These are phyloP conservation scores for Fratercula arctica DNA, from an alignment of 2,797 vertebrate species.

Conservation along the genomic window DNA sequence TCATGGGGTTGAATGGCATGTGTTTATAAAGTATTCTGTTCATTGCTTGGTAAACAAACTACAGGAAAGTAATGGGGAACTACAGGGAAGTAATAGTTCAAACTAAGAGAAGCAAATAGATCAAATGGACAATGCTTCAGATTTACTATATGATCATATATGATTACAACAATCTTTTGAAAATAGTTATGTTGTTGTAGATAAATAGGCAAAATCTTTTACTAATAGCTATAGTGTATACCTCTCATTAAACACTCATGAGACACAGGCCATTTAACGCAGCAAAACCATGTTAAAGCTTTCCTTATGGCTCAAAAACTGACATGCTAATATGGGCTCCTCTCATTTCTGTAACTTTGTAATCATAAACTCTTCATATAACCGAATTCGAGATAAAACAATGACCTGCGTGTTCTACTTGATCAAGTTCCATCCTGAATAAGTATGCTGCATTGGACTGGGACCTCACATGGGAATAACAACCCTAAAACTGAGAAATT, in stretches of 20 bases:
- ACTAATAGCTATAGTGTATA: not conserved
- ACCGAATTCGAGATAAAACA: not conserved
- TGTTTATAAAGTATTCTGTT: not conserved
- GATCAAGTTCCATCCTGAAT: not conserved
- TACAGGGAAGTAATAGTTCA: not conserved
- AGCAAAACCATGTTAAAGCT: not conserved
- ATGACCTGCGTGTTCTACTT: not conserved
- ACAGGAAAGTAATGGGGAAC: not conserved
- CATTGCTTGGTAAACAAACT: not conserved
- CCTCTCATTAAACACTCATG: not conserved
- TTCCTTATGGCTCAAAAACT: not conserved
- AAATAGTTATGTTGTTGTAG: not conserved
- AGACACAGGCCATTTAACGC: not conserved
- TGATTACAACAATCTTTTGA: not conserved
- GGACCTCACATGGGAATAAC: not conserved
- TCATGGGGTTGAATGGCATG: not conserved
- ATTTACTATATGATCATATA: not conserved
- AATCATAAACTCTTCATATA: not conserved
- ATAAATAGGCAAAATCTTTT: not conserved
- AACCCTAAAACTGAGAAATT: not conserved
- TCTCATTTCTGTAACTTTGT: not conserved
- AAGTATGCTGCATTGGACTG: accelerated
- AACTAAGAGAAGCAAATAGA: not conserved
- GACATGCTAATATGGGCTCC: not conserved
- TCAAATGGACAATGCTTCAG: not conserved